Conservation (phyloP, 2,888 invertebrate genomes). For the Patella depressa region DNA sequence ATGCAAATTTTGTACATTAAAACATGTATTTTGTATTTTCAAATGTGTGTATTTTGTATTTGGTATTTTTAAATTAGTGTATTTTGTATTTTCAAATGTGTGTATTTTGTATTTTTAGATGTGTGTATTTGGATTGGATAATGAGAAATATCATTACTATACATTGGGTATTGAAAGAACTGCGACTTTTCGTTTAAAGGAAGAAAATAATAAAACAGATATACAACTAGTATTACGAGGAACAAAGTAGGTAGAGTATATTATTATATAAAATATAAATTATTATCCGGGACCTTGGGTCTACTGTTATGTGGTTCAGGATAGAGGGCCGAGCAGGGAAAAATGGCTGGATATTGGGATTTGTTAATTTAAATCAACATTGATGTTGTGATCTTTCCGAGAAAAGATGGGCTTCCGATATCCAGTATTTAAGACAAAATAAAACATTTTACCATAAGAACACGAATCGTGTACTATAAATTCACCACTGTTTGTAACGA, state of each 20-base stretch:
- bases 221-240: slow-evolving; percentile 35
- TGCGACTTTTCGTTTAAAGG: background rate
- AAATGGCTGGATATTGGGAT: too few species aligned
- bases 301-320: too few species aligned
- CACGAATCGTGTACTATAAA: too few species aligned
- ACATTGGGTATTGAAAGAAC: background rate
- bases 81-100: background rate
- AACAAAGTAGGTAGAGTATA: slow-evolving; percentile 27
- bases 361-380: too few species aligned
- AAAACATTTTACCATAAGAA: too few species aligned
- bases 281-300: too few species aligned
- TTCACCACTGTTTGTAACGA: too few species aligned
- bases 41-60: background rate
- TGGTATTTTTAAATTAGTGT: background rate
- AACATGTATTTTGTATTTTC: background rate
- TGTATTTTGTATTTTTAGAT: background rate
- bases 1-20: background rate
- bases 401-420: too few species aligned
- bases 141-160: background rate
- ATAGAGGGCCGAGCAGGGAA: too few species aligned
- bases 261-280: too few species aligned
- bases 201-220: slow-evolving; percentile 19
- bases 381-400: too few species aligned
- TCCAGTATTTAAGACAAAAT: too few species aligned
- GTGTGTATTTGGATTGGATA: slow-evolving; percentile 1